phyloP scores from a whole-genome alignment of 30 jellyfish, hydroid and myxozoan genomes.

The Aurelia sp. region DNA sequence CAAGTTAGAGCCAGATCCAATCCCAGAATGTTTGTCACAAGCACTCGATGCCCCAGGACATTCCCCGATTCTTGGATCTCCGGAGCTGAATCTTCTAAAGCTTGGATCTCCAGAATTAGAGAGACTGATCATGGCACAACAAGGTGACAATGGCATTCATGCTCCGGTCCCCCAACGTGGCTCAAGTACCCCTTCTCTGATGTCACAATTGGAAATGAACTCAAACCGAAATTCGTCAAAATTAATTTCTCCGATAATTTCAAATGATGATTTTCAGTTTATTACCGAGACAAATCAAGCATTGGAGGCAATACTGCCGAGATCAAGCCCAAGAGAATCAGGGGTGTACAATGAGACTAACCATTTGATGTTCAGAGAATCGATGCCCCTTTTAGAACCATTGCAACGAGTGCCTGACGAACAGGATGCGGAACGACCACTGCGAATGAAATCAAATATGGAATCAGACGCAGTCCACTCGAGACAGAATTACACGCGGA shows the following conservation, averaged over 20 bases:
- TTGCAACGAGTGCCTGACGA: constrained; percentile 72
- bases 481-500: background rate
- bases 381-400: constrained; percentile 49
- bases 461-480: background rate
- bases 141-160: constrained; percentile 22
- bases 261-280: constrained; percentile 69
- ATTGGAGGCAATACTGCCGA: constrained; percentile 62
- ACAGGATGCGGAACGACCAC: constrained; percentile 23
- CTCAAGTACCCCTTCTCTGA: constrained; percentile 10
- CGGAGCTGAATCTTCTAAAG: constrained; percentile 72
- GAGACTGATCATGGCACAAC: constrained; percentile 77
- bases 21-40: constrained; percentile 58
- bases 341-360: background rate
- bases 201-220: constrained; percentile 41
- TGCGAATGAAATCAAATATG: background rate
- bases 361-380: constrained; percentile 6
- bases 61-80: constrained; percentile 84
- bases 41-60: constrained; percentile 30
- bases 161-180: constrained; percentile 5
- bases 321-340: background rate
- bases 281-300: constrained; percentile 77
- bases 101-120: constrained; percentile 83
- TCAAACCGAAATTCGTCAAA: constrained; percentile 24
- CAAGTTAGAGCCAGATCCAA: constrained; percentile 57
- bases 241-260: constrained; percentile 51